Conservation (phyloP, 2,113 vertebrate genomes). For the Chaetorhynchus papuensis region DNA sequence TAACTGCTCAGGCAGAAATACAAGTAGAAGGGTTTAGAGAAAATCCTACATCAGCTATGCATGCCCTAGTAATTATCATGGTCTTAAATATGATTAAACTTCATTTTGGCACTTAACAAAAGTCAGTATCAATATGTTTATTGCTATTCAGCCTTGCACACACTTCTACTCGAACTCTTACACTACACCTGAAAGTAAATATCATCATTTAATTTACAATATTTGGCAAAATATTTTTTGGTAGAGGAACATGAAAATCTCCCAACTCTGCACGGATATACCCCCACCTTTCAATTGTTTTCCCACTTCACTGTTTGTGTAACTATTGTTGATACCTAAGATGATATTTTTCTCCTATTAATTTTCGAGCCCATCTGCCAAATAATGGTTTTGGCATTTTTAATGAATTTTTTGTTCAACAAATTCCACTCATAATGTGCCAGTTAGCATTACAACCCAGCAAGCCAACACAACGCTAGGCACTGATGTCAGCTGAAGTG, state of each 20-base stretch:
- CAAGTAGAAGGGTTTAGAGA: neutral
- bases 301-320: constrained; percentile 40
- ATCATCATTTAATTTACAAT: neutral
- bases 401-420: constrained; percentile 55
- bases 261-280: neutral
- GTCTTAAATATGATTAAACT: neutral
- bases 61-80: neutral
- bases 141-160: neutral
- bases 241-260: neutral
- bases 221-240: neutral
- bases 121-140: neutral
- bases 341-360: constrained; percentile 61
- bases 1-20: neutral
- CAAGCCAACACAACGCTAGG: neutral
- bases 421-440: constrained; percentile 25
- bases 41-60: neutral
- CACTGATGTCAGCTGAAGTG: neutral
- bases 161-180: neutral
- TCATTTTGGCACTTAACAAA: neutral
- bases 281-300: constrained; percentile 49
- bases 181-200: neutral
- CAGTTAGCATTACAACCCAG: neutral
- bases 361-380: constrained; percentile 64
- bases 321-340: constrained; percentile 57
- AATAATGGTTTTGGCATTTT: constrained; percentile 57